These are phyloP conservation scores for Fregata magnificens DNA, from an alignment of 2,113 vertebrate genomes.

Conservation along the genomic window DNA sequence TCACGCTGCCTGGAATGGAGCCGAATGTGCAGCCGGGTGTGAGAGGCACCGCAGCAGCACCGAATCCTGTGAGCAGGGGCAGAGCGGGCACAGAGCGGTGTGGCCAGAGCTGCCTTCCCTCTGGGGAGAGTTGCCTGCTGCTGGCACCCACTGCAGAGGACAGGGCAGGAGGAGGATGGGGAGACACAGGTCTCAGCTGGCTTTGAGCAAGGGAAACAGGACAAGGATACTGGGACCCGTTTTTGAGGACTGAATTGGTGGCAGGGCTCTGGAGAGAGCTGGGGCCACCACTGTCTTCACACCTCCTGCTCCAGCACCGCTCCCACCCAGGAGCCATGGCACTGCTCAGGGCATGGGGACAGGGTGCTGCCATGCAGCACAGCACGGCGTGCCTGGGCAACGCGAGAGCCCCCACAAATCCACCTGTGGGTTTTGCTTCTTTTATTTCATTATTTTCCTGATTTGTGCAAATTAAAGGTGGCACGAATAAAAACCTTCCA, in stretches of 20 bases:
- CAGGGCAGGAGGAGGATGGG: background rate
- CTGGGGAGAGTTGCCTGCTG: background rate
- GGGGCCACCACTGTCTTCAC: background rate
- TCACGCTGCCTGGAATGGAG: background rate
- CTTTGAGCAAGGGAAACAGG: rapidly evolving
- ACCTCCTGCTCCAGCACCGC: background rate
- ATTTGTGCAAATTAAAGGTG: background rate
- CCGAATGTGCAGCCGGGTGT: background rate
- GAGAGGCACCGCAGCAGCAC: background rate
- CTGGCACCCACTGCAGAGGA: rapidly evolving
- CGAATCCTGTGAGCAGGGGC: rapidly evolving
- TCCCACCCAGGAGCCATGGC: background rate
- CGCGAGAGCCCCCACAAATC: too few species aligned
- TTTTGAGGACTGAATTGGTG: background rate
- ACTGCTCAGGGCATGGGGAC: too few species aligned
- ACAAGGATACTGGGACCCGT: background rate
- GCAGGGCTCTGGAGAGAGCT: rapidly evolving
- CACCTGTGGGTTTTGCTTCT: background rate
- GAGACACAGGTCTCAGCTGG: background rate
- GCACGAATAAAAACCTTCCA: background rate
- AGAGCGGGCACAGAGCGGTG: rapidly evolving
- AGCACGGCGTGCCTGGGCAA: background rate
- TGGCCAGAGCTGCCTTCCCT: background rate
- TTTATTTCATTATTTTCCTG: background rate
- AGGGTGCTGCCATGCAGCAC: background rate